These are phyloP conservation scores for Stratiomys singularior DNA, from an alignment of 2,888 invertebrate species.

Conservation along the genomic window DNA sequence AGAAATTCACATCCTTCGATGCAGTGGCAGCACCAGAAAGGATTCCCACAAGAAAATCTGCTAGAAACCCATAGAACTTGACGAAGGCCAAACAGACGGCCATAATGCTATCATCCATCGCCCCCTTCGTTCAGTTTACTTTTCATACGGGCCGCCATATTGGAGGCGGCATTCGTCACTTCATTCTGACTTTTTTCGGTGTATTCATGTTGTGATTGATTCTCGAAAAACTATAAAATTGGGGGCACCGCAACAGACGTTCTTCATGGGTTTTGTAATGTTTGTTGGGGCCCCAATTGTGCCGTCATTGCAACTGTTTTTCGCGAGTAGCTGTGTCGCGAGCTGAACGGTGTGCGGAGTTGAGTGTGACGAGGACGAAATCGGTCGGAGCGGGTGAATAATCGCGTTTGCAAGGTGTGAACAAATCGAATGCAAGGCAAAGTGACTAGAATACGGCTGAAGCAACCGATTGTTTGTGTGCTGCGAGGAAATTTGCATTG, in stretches of 20 bases:
- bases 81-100: conserved; percentile 26
- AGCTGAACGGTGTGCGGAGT: conserved; percentile 47
- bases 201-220: conserved; percentile 55
- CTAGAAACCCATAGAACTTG: conserved; percentile 29
- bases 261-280: conserved; percentile 56
- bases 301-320: conserved; percentile 51
- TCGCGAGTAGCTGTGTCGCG: conserved; percentile 41
- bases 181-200: conserved; percentile 55
- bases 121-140: conserved; percentile 38
- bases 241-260: conserved; percentile 57
- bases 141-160: conserved; percentile 54
- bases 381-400: conserved; percentile 22
- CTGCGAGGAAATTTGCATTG: background rate
- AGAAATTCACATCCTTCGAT: background rate
- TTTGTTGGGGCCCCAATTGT: conserved; percentile 57
- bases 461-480: background rate
- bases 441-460: background rate
- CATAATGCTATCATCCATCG: conserved; percentile 15
- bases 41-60: conserved; percentile 18
- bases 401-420: conserved; percentile 32
- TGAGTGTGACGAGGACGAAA: conserved; percentile 36
- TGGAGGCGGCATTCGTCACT: conserved; percentile 58
- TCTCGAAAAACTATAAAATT: conserved; percentile 49
- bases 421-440: background rate
- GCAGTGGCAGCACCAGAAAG: background rate